Conservation (phyloP, 64 coral and sea anemone genomes). For the Actinia equina region DNA sequence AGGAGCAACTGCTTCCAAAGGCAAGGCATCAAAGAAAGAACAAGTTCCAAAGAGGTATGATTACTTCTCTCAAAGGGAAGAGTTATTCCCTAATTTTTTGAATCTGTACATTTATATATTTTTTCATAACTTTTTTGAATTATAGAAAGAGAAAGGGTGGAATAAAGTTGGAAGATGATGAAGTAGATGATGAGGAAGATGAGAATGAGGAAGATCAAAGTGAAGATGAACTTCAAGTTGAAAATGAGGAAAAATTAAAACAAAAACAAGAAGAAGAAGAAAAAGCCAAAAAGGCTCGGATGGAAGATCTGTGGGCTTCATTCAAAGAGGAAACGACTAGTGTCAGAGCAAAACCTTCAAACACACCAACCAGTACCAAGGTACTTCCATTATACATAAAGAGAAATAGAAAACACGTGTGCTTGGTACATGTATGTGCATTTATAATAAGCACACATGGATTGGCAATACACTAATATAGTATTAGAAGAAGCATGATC, state of each 20-base stretch:
- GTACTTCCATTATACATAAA: neutral
- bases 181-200: conserved; percentile 32
- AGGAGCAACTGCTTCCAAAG: conserved; percentile 11
- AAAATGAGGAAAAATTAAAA: conserved; percentile 20
- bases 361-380: conserved; percentile 13
- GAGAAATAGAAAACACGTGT: no score
- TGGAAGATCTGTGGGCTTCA: conserved; percentile 68
- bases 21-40: neutral
- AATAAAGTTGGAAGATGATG: conserved; percentile 58
- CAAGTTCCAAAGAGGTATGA: conserved; percentile 27
- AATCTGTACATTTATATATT: neutral
- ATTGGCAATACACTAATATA: no score
- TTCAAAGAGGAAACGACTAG: conserved; percentile 56
- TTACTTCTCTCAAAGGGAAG: neutral
- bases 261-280: conserved; percentile 43
- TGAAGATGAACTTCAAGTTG: conserved; percentile 14
- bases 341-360: conserved; percentile 26
- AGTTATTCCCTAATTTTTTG: neutral
- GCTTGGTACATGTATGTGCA: no score
- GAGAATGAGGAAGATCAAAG: neutral
- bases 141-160: conserved; percentile 65
- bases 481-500: no score
- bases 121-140: neutral
- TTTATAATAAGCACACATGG: no score
- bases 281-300: conserved; percentile 45